These are phyloP conservation scores for Leptestheria dahalacensis DNA, from an alignment of 1,140 invertebrate species.

Conservation along the genomic window DNA sequence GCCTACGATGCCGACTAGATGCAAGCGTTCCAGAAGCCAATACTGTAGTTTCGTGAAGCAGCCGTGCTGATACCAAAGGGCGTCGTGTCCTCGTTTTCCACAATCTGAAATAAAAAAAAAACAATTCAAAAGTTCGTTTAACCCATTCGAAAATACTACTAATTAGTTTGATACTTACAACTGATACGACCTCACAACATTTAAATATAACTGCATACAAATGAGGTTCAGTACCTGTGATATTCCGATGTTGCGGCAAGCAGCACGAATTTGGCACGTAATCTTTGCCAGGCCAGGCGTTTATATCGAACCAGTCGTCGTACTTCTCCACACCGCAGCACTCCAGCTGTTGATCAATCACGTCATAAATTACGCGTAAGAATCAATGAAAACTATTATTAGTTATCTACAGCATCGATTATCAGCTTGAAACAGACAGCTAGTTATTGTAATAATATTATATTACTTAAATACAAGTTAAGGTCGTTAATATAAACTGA, in stretches of 20 bases:
- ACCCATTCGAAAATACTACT: too few species aligned
- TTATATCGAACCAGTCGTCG: slow-evolving; percentile 68
- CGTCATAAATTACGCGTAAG: slow-evolving; percentile 5
- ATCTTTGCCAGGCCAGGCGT: slow-evolving; percentile 52
- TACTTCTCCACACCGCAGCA: slow-evolving; percentile 73
- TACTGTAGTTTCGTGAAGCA: slow-evolving; percentile 47
- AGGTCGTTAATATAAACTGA: neutral
- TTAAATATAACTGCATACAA: neutral
- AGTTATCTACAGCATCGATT: too few species aligned
- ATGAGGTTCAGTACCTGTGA: slow-evolving; percentile 24
- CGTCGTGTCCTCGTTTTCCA: slow-evolving; percentile 31
- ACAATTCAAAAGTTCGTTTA: neutral
- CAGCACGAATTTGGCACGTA: slow-evolving; percentile 70
- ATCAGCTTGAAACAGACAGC: too few species aligned
- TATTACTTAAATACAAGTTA: neutral
- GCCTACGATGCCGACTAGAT: slow-evolving; percentile 51
- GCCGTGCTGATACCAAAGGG: slow-evolving; percentile 47
- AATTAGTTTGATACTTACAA: neutral
- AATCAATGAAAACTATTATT: too few species aligned
- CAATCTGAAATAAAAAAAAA: slow-evolving; percentile 23
- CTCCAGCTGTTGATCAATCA: slow-evolving; percentile 42
- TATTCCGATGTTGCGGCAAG: slow-evolving; percentile 32
- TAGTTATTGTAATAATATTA: too few species aligned
- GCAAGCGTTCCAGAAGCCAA: slow-evolving; percentile 49
- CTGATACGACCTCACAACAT: neutral